Conservation (phyloP, 37 sponge, comb jelly and placozoan species). For the Trichoplax adhaerens region DNA sequence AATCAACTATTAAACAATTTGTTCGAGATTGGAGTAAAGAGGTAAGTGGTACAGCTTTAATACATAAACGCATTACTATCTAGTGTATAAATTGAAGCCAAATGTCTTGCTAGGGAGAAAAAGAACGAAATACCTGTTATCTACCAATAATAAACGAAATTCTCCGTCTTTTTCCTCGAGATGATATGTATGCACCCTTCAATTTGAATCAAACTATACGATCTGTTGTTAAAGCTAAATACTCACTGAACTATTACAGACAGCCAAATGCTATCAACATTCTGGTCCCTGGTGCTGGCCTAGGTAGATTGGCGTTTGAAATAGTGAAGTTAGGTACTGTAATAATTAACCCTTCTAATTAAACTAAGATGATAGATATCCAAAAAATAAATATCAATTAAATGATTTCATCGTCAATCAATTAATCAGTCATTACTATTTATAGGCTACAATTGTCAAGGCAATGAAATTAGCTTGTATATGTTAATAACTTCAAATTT, state of each 20-base stretch:
- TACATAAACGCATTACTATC: not conserved
- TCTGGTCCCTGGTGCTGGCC: slow-evolving; percentile 87
- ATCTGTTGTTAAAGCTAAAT: no score
- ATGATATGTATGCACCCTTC: no score
- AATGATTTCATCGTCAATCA: not conserved
- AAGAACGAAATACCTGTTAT: slow-evolving; percentile 71
- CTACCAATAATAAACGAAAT: slow-evolving; percentile 75
- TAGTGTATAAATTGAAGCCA: not conserved
- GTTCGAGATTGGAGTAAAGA: slow-evolving; percentile 90
- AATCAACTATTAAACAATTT: slow-evolving; percentile 90
- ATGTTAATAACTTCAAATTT: slow-evolving; percentile 92
- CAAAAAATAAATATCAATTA: not conserved
- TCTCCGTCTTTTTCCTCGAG: no score
- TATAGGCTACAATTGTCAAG: slow-evolving; percentile 75
- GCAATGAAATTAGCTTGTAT: slow-evolving; percentile 94
- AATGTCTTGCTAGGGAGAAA: slow-evolving; percentile 35
- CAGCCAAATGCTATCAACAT: not conserved
- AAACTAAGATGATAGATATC: no score
- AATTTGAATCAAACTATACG: no score
- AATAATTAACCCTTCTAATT: no score
- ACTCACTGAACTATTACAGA: no score
- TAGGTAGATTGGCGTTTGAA: slow-evolving; percentile 86
- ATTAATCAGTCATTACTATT: not conserved
- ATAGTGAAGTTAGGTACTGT: slow-evolving; percentile 41
- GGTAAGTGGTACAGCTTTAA: slow-evolving; percentile 10